phyloP scores from a whole-genome alignment of 2,888 invertebrate species.

The Hedychridium roseum region DNA sequence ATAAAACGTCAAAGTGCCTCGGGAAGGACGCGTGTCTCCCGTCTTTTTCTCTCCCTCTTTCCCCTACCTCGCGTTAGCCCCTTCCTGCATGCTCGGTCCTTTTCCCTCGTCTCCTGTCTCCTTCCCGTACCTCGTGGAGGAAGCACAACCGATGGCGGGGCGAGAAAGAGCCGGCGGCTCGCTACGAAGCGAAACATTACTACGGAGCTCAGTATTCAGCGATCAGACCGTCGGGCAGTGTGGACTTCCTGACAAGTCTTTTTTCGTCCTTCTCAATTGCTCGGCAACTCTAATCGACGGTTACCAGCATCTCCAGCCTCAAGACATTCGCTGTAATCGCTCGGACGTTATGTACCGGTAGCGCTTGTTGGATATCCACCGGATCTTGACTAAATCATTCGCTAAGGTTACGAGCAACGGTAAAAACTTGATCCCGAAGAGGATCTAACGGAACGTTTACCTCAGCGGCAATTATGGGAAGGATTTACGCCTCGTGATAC shows the following conservation, averaged over 20 bases:
- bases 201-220: conserved; percentile 44
- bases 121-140: conserved; percentile 20
- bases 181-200: conserved; percentile 40
- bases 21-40: conserved; percentile 49
- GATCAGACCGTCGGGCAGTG: conserved; percentile 47
- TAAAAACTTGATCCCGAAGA: too few relatives aligned
- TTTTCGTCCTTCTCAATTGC: conserved; percentile 19
- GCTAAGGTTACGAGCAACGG: too few relatives aligned
- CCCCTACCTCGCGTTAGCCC: conserved; percentile 11
- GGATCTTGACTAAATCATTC: background rate
- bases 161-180: conserved; percentile 40
- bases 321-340: too few relatives aligned
- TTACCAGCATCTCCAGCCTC: background rate
- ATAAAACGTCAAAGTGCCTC: conserved; percentile 56
- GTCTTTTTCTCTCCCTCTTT: conserved; percentile 15
- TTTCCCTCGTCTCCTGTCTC: conserved; percentile 32
- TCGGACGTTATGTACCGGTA: background rate
- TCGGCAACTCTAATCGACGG: background rate
- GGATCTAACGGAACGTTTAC: too few relatives aligned
- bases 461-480: too few relatives aligned
- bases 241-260: conserved; percentile 42
- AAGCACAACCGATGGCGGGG: conserved; percentile 44
- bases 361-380: background rate
- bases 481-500: too few relatives aligned
- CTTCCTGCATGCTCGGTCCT: conserved; percentile 26